phyloP scores from a whole-genome alignment of 2,797 vertebrate genomes.

The Hemibagrus guttatus region DNA sequence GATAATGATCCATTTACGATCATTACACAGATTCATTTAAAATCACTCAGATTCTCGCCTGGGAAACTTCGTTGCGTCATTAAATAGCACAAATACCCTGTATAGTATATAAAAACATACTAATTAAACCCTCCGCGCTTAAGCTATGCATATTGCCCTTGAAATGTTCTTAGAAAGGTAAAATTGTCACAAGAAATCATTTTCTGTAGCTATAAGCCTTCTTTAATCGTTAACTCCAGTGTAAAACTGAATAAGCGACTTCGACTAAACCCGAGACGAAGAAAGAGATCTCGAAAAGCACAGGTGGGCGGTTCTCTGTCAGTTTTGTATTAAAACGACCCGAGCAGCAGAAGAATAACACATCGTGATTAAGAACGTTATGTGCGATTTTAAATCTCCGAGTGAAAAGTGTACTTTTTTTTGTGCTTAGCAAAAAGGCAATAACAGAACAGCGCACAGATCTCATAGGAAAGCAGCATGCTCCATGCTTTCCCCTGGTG shows the following conservation, averaged over 20 bases:
- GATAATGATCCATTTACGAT: too few relatives aligned
- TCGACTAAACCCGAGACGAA: background rate
- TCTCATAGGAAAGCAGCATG: constrained; percentile 56
- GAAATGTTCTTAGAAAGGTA: background rate
- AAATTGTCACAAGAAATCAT: background rate
- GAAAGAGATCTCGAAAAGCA: background rate
- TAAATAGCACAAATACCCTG: too few relatives aligned
- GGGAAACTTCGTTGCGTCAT: too few relatives aligned
- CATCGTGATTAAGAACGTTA: background rate
- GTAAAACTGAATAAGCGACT: background rate
- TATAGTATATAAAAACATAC: too few relatives aligned
- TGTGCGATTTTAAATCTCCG: background rate
- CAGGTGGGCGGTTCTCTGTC: background rate
- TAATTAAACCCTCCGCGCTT: too few relatives aligned
- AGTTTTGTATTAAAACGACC: background rate
- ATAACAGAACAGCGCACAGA: constrained; percentile 40
- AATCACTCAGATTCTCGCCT: too few relatives aligned
- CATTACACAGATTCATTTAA: too few relatives aligned
- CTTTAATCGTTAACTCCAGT: background rate
- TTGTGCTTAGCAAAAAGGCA: background rate
- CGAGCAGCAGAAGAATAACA: background rate
- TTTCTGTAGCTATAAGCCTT: background rate
- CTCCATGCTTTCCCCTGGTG: constrained; percentile 55
- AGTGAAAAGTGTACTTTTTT: background rate
- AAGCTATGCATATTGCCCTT: too few relatives aligned